A percentile compares a stretch with the other conserved stretches of the same genome.
Evolutionary conservation across 1,140 invertebrate genomes (phyloP).

Genomic region (Penaeus vannamei): DNA sequence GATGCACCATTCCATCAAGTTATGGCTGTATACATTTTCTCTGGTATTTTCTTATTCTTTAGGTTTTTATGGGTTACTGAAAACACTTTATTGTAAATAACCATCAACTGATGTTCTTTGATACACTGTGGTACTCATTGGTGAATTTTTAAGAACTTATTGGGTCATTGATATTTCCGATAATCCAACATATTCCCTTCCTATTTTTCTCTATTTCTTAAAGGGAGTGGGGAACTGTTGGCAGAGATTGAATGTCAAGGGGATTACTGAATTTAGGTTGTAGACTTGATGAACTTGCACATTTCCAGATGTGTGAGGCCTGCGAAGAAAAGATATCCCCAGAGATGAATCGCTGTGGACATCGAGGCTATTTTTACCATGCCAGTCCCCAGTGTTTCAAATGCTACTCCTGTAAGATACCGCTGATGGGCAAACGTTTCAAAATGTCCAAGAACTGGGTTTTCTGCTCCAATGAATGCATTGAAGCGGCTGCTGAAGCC

Average conservation of each 20-base stretch:
- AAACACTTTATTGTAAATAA: no score
- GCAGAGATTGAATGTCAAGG: slow-evolving; percentile 1
- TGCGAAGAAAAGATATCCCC: slow-evolving; percentile 82
- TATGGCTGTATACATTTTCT: no score
- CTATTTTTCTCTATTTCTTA: no score
- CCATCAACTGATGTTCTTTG: no score
- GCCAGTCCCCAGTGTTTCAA: slow-evolving; percentile 82
- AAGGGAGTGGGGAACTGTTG: no score
- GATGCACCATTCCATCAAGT: no score
- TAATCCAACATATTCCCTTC: no score
- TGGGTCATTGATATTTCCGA: no score
- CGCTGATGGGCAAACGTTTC: slow-evolving; percentile 79
- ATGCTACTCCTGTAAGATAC: slow-evolving; percentile 81
- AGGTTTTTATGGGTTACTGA: no score
- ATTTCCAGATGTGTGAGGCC: slow-evolving; percentile 78
- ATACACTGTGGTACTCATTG: no score
- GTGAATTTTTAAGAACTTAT: no score
- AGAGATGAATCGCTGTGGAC: slow-evolving; percentile 82
- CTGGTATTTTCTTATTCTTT: no score
- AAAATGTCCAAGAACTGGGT: slow-evolving; percentile 70
- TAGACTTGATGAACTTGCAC: slow-evolving; percentile 14
- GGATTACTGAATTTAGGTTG: neutral
- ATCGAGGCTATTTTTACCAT: slow-evolving; percentile 82
- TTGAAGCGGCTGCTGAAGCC: slow-evolving; percentile 73
- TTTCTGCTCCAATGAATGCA: slow-evolving; percentile 76